A percentile compares a stretch with the other conserved stretches of the same genome.
phyloP scores from a whole-genome alignment of 2,113 vertebrate species.

The Rana temporaria region DNA sequence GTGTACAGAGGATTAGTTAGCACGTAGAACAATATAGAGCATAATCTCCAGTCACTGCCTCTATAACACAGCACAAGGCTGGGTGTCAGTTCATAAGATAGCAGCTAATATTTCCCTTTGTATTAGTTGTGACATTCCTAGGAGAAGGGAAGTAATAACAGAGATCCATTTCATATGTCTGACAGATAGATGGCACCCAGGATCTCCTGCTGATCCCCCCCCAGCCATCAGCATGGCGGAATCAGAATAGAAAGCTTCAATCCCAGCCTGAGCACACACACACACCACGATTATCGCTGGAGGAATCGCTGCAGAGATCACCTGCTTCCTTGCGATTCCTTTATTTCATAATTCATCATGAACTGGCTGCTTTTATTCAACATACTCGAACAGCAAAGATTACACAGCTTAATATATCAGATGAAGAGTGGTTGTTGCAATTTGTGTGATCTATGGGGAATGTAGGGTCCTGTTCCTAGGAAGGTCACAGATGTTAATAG shows the following conservation, averaged over 20 bases:
- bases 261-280: not conserved
- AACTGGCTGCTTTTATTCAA: not conserved
- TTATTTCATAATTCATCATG: not conserved
- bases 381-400: not conserved
- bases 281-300: not conserved
- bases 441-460: conserved; percentile 31
- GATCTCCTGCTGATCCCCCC: not conserved
- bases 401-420: not conserved
- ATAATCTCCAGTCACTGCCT: too few relatives aligned
- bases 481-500: conserved; percentile 27
- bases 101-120: not conserved
- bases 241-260: not conserved
- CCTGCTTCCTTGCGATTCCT: not conserved
- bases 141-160: not conserved
- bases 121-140: not conserved
- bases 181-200: not conserved
- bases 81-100: not conserved
- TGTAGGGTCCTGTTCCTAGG: conserved; percentile 10
- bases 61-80: not conserved
- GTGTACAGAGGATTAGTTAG: too few relatives aligned
- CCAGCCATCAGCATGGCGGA: not conserved
- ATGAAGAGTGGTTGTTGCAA: not conserved
- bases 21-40: too few relatives aligned
- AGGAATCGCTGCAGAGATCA: not conserved
- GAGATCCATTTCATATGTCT: not conserved